phyloP scores from a whole-genome alignment of 2,113 vertebrate genomes.

The Oncorhynchus clarkii region DNA sequence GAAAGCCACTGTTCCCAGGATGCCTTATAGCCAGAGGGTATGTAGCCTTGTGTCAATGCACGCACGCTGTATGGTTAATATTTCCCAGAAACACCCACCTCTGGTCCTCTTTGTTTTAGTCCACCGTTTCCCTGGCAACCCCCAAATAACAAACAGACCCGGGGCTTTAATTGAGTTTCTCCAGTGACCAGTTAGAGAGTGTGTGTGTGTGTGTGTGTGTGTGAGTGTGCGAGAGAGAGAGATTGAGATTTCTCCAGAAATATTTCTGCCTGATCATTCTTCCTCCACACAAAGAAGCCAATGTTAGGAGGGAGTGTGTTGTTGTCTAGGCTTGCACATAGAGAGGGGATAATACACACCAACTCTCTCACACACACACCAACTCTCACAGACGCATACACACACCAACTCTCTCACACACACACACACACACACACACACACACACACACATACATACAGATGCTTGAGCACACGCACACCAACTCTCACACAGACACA shows the following conservation, averaged over 20 bases:
- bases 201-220: too few relatives aligned
- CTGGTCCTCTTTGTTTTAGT: conserved; percentile 46
- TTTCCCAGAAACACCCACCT: conserved; percentile 52
- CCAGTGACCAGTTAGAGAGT: conserved; percentile 1
- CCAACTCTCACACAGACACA: too few relatives aligned
- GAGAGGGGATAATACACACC: neutral
- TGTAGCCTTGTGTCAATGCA: neutral
- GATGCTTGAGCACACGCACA: too few relatives aligned
- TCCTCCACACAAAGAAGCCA: conserved; percentile 20
- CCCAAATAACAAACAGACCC: conserved; percentile 54
- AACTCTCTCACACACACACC: too few relatives aligned
- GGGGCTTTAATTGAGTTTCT: conserved; percentile 37
- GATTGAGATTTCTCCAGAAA: neutral
- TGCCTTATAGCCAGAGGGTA: conserved; percentile 32
- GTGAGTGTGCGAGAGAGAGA: neutral
- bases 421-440: too few relatives aligned
- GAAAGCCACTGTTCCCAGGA: conserved; percentile 48
- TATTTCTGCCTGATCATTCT: conserved; percentile 38
- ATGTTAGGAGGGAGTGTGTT: conserved; percentile 30
- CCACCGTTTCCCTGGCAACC: conserved; percentile 62
- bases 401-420: too few relatives aligned
- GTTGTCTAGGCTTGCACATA: conserved; percentile 17
- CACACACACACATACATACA: too few relatives aligned
- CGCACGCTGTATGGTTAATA: conserved; percentile 19
- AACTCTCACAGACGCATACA: too few relatives aligned